Evolutionary conservation across 2,797 vertebrate species (phyloP), one percentile per base, ranked within the genome.

Genomic region (Melanitta fusca): DNA sequence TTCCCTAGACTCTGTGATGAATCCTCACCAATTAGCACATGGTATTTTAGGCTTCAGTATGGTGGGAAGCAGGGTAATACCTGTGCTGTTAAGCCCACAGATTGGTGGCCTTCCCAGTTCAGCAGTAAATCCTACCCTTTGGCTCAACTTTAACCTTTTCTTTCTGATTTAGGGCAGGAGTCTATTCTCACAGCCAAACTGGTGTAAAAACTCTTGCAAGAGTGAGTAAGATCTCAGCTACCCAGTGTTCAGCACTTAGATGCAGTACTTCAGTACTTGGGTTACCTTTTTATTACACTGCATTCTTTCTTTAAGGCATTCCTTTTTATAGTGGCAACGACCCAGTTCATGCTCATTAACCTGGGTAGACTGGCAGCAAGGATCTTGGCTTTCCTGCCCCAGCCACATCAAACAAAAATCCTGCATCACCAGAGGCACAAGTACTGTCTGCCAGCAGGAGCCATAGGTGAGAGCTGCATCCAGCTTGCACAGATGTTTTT

Each of bases 261-360:
- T 77, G 38, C 56, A 56, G 27, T 66, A n/a, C 65, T 83, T n/a
- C 56, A 57, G 27, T 66, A n/a, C 65, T 83, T n/a, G 21, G 58
- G 71, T 78, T 89, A 57, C 36, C 24, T 88, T 83, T 80, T 88
- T 85, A 91, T 94, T 91, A 36, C 18, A 13, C 58, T 88, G 39
- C 61, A 80, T 12, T 84, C 45, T 88, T 88, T 82, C 93, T 96
- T 88, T 62, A 91, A 97, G 85, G 77, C 83, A 93, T 95, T 94
- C 45, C 7, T 8, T 95, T 91, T 94, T 81, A 79, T 18, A 86
- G 70, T 79, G 54, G 77, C 70, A 95, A 78, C 61, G 66, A 86
- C 34, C 36, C 54, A 81, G 73, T 65, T 71, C 28, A 36, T 72
- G 28, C 13, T 88, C 61, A 90, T 91, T 95, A 94, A 79, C 77